A percentile compares a stretch with the other conserved stretches of the same genome.
Conservation (phyloP, 2,113 vertebrate genomes). For the Platycercus adscitus region DNA sequence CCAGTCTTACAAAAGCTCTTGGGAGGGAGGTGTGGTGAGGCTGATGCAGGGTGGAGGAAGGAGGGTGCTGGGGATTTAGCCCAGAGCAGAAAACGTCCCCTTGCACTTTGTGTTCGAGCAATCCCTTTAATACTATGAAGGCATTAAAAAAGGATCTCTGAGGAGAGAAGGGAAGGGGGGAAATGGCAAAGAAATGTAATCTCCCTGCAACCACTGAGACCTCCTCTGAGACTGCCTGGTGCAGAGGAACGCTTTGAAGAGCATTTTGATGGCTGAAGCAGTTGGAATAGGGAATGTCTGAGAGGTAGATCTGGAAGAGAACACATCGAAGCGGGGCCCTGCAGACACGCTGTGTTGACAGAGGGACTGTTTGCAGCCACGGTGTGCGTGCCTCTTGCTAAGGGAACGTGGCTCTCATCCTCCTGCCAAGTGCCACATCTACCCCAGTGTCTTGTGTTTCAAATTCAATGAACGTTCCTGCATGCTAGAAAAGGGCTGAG, state of each 20-base stretch:
- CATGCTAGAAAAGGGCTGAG: constrained; percentile 31
- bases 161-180: neutral
- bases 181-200: neutral
- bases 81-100: neutral
- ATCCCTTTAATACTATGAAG: constrained; percentile 31
- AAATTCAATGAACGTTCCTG: neutral
- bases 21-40: constrained; percentile 36
- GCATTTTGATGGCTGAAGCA: neutral
- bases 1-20: neutral
- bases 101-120: constrained; percentile 9
- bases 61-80: neutral
- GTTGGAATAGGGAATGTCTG: neutral
- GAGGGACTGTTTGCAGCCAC: neutral
- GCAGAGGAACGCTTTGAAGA: constrained; percentile 44
- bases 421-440: neutral
- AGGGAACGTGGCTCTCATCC: neutral
- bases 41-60: constrained; percentile 17
- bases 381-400: neutral
- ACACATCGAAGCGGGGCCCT: neutral
- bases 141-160: constrained; percentile 15
- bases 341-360: neutral
- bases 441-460: neutral
- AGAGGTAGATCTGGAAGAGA: neutral
- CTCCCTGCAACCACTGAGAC: constrained; percentile 24
- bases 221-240: neutral